phyloP scores from a whole-genome alignment of 2,888 invertebrate species.

The Portevinia maculata region DNA sequence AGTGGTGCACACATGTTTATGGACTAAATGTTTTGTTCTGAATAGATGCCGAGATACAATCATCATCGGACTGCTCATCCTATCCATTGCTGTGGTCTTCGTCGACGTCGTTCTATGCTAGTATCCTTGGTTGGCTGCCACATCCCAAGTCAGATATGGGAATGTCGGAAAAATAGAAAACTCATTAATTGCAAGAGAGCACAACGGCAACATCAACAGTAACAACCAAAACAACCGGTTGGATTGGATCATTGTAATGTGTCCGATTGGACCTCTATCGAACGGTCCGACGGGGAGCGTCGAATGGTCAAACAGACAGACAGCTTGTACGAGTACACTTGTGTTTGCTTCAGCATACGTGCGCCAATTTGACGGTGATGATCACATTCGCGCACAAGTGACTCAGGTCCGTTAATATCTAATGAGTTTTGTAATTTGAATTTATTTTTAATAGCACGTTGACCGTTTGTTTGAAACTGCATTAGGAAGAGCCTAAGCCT shows the following conservation, averaged over 20 bases:
- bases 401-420: conserved; percentile 72
- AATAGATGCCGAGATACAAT: conserved; percentile 71
- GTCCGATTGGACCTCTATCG: conserved; percentile 61
- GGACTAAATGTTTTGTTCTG: conserved; percentile 74
- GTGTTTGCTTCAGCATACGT: conserved; percentile 52
- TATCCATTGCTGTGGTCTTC: conserved; percentile 21
- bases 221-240: conserved; percentile 72
- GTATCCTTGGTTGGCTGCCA: conserved; percentile 62
- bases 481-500: conserved; percentile 37
- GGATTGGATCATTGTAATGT: conserved; percentile 71
- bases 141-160: conserved; percentile 66
- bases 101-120: conserved; percentile 6
- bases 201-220: conserved; percentile 71
- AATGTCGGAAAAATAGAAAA: conserved; percentile 69
- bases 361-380: conserved; percentile 72
- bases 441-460: conserved; percentile 72
- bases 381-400: conserved; percentile 74
- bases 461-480: conserved; percentile 55
- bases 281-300: conserved; percentile 42
- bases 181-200: conserved; percentile 70
- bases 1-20: conserved; percentile 74
- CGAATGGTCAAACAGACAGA: conserved; percentile 48
- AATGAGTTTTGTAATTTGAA: conserved; percentile 74
- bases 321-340: conserved; percentile 32
- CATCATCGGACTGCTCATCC: conserved; percentile 56